Evolutionary conservation across 2,888 invertebrate genomes (phyloP), one percentile per base, ranked within the genome.

Genomic region (Drosophila kuntzei): DNA sequence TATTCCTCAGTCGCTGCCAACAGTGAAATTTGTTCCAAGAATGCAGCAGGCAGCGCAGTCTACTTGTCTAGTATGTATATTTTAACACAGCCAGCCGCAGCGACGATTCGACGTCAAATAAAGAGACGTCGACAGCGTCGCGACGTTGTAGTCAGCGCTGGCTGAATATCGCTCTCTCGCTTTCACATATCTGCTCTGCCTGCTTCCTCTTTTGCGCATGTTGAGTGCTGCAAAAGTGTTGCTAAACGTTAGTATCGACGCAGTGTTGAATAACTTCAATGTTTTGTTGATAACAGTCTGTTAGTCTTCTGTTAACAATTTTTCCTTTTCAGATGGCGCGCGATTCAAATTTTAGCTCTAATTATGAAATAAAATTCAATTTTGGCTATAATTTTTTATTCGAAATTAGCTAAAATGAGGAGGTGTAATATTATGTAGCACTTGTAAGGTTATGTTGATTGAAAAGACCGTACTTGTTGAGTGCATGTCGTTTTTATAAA

Each of bases 1-100:
- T 71, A 87, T 80, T 89, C 83, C 89, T 80, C 88, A 76, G 90
- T 87, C 86, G 87, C 87, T 80, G 88, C 89, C 74, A 87, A 77
- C 88, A 70, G 77, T 83, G 87, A 78, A 81, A 81, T 78, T 87
- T 85, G 87, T 79, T 71, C 77, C 80, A 80, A 77, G 76, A 76
- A 76, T 76, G 74, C 79, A 75, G 65, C 61, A 53, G 60, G 74
- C 74, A 79, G 79, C 79, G 74, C 75, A 75, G 75, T 79, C 63
- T 69, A 76, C 75, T 75, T 79, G 50, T 75, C 80, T 76, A 79
- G 76, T 76, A 76, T 79, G 75, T 76, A 71, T 76, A 58, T 80
- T 76, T 73, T 64, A 64, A 71, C 80, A 71, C 76, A 80, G 79
- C 80, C 80, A 80, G 68, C 67, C 69, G 77, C 78, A 43, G 80